Conservation (phyloP, 2,888 invertebrate species). For the Tryphoninae sp. region DNA sequence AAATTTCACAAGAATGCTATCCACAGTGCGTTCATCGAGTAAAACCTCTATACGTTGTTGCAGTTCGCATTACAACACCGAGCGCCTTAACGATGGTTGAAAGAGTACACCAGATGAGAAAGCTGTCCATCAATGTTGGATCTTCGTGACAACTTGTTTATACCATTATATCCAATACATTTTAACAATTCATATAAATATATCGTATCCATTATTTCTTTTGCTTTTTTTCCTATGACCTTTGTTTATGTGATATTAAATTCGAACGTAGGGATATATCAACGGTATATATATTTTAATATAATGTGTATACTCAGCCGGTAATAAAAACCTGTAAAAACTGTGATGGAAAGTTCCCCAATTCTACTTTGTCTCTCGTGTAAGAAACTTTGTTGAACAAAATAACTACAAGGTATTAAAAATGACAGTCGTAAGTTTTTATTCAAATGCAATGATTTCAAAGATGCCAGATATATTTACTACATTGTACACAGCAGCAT, state of each 20-base stretch:
- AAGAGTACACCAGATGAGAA: not conserved
- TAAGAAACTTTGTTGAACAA: no score
- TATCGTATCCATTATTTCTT: not conserved
- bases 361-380: no score
- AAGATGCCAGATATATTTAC: conserved; percentile 28
- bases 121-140: not conserved
- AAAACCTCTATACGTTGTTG: not conserved
- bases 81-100: not conserved
- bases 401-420: conserved; percentile 1
- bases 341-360: no score
- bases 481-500: conserved; percentile 42
- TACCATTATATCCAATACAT: not conserved
- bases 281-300: no score
- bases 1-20: not conserved
- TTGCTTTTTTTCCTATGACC: not conserved
- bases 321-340: no score
- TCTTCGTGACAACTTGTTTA: conserved; percentile 5
- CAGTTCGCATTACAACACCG: no score
- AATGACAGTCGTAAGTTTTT: conserved; percentile 37
- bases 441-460: conserved; percentile 19
- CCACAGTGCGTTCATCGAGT: not conserved
- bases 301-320: no score
- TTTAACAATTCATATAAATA: not conserved
- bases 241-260: not conserved
- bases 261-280: no score